Evolutionary conservation across 2,888 invertebrate species (phyloP), one percentile per base, ranked within the genome.

Genomic region (Tetanocera ferruginea): DNA sequence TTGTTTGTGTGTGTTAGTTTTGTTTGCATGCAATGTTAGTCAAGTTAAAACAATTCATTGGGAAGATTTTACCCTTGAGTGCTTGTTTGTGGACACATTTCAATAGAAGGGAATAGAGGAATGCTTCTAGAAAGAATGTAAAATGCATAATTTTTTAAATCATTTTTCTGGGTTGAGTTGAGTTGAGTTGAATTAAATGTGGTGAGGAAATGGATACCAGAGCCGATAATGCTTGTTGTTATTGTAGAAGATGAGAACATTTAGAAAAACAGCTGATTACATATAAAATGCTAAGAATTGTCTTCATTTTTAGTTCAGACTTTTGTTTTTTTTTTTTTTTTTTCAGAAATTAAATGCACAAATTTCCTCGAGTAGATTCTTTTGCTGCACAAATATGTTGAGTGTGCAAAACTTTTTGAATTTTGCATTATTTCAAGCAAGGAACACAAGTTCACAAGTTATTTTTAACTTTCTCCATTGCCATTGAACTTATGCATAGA

Each of bases 31-130:
- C 31, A 52, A 52, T 66, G 34, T 66, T 66, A 55, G 71, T 55
- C 70, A 71, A 55, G 71, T 71, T 71, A 71, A 52, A 71, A 71
- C 71, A 71, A 71, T 71, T 71, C 55, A 55, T n/a, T 17, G 55
- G 34, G 55, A 19, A 57, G 57, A 71, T 57, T 71, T 71, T 19
- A 52, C 71, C 71, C 55, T 25, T 57, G 71, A 71, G 71, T 55
- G 31, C 19, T 55, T 52, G 70, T 23, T 51, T 51, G 52, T 51
- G 31, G 23, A 2, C 0, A 34, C n/a, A 34, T 43, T 67, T 43
- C 25, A 67, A n/a, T 55, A 55, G 6, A 19, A 55, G 9, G 19
- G 64, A 66, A 66, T 34, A n/a, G n/a, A 25, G 62, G 17, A 31
- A 6, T 11, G 64, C 34, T 31, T 4, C 6, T 28, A 31, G n/a